Base-by-base conservation (phyloP, 64 coral and sea anemone genomes). In the Catalaphyllia jardinei region DNA sequence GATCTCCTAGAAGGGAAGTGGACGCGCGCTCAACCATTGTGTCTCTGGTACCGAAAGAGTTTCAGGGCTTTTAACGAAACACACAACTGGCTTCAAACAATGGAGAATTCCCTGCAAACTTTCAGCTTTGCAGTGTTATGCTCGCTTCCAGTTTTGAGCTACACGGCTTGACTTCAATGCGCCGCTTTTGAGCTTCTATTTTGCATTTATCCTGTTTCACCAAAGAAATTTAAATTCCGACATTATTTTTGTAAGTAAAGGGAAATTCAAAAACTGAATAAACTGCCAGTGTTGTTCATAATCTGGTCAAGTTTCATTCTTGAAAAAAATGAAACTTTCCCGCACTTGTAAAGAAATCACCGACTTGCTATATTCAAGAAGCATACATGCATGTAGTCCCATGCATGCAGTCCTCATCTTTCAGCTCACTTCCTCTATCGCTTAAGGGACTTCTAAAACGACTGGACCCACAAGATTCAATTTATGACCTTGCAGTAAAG, bases 1-100 rank as follows among this genome's bases (percentile, higher is more conserved):
- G 81, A 13, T 51, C 81, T 71, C 81, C 62, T 38, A 62, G 81
- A 71, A 24, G 62, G 49, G 63, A 85, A 24, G 46, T 39, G 81
- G 81, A 85, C 24, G 81, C 81, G 24, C 81, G 81, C 28, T 85
- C 81, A 71, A 85, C 81, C 22, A 85, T 85, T n/a, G 81, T 85
- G 62, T 85, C 81, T 39, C 33, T 85, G 62, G 81, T 85, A 50
- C 81, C 81, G 14, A 85, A 39, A 29, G 81, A 71, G 1, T 85
- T 85, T 63, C 81, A 85, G n/a, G 71, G 52, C 35, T 81, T 75
- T 81, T 81, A 62, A 29, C 19, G 17, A 31, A 63, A 46, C 42
- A 46, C 4, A 63, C 79, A 81, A 39, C 57, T 35, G 57, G 29
- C 11, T n/a, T 85, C 24, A 8, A 85, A 27, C 35, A 22, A 10